Base-by-base conservation (phyloP, 1,140 invertebrate genomes). In the Drosophila biarmipes region DNA sequence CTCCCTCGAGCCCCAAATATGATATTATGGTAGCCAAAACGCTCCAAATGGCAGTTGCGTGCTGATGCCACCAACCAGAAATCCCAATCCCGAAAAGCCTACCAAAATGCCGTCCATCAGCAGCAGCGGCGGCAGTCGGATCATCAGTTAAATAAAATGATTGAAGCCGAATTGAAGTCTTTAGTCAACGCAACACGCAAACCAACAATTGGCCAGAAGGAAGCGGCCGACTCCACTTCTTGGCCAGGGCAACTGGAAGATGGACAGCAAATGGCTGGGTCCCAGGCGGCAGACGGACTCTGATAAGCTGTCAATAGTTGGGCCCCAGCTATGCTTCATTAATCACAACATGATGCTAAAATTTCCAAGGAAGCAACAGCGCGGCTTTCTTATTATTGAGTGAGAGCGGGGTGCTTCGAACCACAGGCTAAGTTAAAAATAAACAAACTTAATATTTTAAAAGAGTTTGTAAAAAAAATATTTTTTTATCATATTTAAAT, bases 91-190 rank as follows among this genome's bases (percentile, higher is more conserved):
- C 27, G 21, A 46, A 40, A 35, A 43, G 12, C 45, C 29, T 12
- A 29, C 10, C 19, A 73, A 73, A 76, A 85, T 85, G 80, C 68
- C 54, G 54, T 55, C 72, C 64, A 73, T 85, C 80, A 76, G 67
- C 45, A 19, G 45, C 58, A 38, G 45, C 69, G 56, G 59, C 35
- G 27, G 82, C 63, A 76, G 74, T 87, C 74, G 84, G 52, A 68
- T 87, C 82, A 89, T 89, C 84, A 89, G 84, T 89, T 89, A 89
- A 89, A 89, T 84, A 79, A 89, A 89, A 89, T 84, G 84, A 89
- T 89, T 89, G 84, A 89, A 84, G 84, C 61, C 69, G 84, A 89
- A 89, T 89, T 87, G 84, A 89, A 89, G 84, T 89, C 84, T 89
- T 89, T 89, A 89, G 84, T 89, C 84, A 84, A 58, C 75, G 78